Conservation (phyloP, 2,113 vertebrate species). For the Pithys albifrons region DNA sequence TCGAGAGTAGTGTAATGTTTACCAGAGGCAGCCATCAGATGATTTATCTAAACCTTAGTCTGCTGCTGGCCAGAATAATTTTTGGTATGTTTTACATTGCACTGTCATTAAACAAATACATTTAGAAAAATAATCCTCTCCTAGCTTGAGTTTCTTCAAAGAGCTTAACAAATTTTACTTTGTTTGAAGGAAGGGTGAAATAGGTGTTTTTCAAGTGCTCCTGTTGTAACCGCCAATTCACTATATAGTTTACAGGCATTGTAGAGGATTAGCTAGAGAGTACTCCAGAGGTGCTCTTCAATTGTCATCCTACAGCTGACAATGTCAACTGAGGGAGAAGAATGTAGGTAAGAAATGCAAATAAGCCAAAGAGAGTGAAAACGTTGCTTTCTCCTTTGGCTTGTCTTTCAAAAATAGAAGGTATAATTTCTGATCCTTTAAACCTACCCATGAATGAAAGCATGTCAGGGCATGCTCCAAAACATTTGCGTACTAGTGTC, state of each 20-base stretch:
- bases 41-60: constrained; percentile 31
- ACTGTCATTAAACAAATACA: background rate
- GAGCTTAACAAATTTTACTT: background rate
- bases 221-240: background rate
- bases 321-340: constrained; percentile 19
- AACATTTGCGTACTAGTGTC: background rate
- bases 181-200: background rate
- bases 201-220: background rate
- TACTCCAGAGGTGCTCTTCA: constrained; percentile 48
- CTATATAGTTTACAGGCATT: background rate
- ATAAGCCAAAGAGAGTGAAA: constrained; percentile 15
- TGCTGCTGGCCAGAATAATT: constrained; percentile 24
- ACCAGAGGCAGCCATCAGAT: constrained; percentile 40
- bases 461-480: background rate
- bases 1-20: constrained; percentile 20
- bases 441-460: constrained; percentile 1
- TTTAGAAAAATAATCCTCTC: constrained; percentile 26
- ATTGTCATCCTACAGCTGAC: constrained; percentile 49
- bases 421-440: constrained; percentile 35
- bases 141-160: background rate
- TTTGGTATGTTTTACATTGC: background rate
- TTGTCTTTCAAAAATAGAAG: background rate
- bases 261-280: constrained; percentile 41
- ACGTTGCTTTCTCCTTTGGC: background rate
- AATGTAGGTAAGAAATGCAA: constrained; percentile 37